These are phyloP conservation scores for Heliothis virescens DNA, from an alignment of 1,140 invertebrate species.

Conservation along the genomic window DNA sequence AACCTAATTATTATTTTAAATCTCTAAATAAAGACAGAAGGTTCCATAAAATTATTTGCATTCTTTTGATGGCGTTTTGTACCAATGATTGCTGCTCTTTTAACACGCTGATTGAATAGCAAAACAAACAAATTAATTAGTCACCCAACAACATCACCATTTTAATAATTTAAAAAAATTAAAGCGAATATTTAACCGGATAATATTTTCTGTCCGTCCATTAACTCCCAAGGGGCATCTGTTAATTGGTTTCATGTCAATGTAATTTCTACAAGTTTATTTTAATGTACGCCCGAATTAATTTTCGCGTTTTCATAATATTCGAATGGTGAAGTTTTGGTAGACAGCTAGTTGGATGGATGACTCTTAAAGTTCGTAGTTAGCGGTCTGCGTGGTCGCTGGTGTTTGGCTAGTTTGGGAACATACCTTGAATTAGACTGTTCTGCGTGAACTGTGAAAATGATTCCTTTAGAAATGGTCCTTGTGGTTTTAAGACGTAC, in stretches of 20 bases:
- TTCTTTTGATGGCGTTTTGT: no score
- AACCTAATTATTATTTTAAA: no score
- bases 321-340: slow-evolving; percentile 8
- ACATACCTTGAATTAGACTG: slow-evolving; percentile 3
- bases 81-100: no score
- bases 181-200: neutral
- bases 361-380: slow-evolving; percentile 25
- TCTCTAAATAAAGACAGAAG: no score
- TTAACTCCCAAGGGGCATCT: neutral
- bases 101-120: no score
- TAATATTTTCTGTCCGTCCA: slow-evolving; percentile 12
- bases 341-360: neutral
- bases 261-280: slow-evolving; percentile 33
- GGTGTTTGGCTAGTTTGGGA: slow-evolving; percentile 16
- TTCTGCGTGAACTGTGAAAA: slow-evolving; percentile 21
- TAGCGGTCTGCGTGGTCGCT: slow-evolving; percentile 22
- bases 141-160: neutral
- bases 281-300: slow-evolving; percentile 28
- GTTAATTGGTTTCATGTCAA: slow-evolving; percentile 38
- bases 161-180: neutral
- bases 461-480: slow-evolving; percentile 4
- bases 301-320: slow-evolving; percentile 31
- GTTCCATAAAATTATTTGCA: no score
- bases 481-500: neutral
- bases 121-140: neutral